Evolutionary conservation across 2,888 invertebrate species (phyloP).

Genomic region (Allolobophora icterica): DNA sequence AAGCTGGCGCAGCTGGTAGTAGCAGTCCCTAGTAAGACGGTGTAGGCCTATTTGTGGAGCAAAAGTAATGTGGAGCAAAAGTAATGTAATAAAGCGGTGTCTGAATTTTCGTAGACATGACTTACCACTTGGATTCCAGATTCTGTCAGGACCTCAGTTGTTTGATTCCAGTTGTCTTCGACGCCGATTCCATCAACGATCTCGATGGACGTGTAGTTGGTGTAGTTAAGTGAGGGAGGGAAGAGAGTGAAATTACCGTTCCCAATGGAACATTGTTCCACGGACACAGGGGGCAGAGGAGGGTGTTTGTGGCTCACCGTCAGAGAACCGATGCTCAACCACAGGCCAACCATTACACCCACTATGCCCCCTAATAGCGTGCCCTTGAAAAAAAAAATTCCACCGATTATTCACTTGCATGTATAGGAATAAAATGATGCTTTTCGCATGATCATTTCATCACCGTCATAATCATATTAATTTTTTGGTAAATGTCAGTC

Average conservation of each 20-base stretch:
- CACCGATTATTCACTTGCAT: not conserved
- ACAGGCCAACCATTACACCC: not conserved
- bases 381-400: constrained; percentile 2
- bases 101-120: too few species aligned
- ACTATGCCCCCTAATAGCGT: not conserved
- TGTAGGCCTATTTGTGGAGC: too few species aligned
- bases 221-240: not conserved
- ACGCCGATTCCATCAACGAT: not conserved
- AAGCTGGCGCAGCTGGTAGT: too few species aligned
- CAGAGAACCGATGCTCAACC: constrained; percentile 21
- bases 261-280: not conserved
- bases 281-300: not conserved
- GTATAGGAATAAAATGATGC: not conserved
- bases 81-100: too few species aligned
- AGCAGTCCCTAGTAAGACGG: too few species aligned
- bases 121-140: not conserved
- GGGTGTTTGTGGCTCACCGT: constrained; percentile 20
- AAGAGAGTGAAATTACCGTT: not conserved
- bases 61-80: too few species aligned
- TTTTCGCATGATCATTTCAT: not conserved
- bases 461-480: too few species aligned
- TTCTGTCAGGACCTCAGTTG: not conserved
- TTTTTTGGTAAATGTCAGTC: not conserved
- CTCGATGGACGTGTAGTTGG: not conserved
- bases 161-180: not conserved